These are phyloP conservation scores for Chloebia gouldiae DNA, from an alignment of 2,113 vertebrate genomes.

Conservation along the genomic window DNA sequence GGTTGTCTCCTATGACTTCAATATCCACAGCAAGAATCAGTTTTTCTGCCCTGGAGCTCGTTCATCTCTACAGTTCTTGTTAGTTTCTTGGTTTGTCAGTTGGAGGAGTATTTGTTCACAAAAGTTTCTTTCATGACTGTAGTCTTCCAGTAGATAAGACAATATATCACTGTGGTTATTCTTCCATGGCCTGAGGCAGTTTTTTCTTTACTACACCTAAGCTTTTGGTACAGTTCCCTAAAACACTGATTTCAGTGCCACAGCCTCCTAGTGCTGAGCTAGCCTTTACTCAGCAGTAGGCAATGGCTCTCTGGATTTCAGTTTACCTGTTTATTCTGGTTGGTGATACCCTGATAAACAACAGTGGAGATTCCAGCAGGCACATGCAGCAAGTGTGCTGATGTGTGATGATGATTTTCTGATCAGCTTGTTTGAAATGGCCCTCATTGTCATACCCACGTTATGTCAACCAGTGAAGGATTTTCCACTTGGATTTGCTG, in stretches of 20 bases:
- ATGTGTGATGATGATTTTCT: not conserved
- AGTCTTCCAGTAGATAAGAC: not conserved
- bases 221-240: no score
- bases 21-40: not conserved
- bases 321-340: not conserved
- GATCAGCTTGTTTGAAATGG: not conserved
- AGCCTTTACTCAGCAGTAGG: not conserved
- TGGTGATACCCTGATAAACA: not conserved
- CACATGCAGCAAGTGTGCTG: not conserved
- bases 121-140: not conserved
- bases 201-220: not conserved
- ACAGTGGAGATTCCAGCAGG: not conserved
- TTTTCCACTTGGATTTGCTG: not conserved
- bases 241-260: not conserved
- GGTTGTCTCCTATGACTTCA: not conserved
- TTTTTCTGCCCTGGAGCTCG: not conserved
- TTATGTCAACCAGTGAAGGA: not conserved
- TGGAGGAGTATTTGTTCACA: not conserved
- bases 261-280: not conserved
- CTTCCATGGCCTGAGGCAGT: not conserved
- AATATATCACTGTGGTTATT: not conserved
- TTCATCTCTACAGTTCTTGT: not conserved
- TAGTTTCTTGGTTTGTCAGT: not conserved
- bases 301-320: not conserved
- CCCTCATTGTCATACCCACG: accelerated